Percentiles rank a stretch among this genome's conserved stretches.
Evolutionary conservation across 2,113 vertebrate species (phyloP).

Genomic region (Myrmecobius fasciatus): DNA sequence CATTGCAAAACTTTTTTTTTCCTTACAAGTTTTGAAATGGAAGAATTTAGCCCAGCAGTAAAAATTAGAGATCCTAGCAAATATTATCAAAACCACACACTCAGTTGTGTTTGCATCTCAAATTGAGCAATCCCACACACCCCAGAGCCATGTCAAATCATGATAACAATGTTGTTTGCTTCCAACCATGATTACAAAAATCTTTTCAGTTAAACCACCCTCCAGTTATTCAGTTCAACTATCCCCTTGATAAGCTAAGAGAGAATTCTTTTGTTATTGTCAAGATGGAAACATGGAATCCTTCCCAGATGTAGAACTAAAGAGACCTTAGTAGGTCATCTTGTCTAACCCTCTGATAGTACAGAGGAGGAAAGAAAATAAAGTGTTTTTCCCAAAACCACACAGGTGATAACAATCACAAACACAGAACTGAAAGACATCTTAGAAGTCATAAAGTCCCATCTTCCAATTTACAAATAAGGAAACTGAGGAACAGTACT

Average conservation of each 20-base stretch:
- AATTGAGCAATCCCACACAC: neutral
- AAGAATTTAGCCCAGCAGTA: neutral
- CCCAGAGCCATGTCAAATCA: neutral
- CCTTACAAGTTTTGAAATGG: neutral
- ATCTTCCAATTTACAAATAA: neutral
- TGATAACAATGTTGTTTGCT: slow-evolving; percentile 38
- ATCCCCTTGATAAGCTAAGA: slow-evolving; percentile 28
- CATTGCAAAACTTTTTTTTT: neutral
- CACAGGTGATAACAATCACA: neutral
- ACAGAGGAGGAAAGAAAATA: neutral
- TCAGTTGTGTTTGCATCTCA: neutral
- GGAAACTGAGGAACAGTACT: neutral
- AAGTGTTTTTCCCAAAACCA: neutral
- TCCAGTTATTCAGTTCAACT: neutral
- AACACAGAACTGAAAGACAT: neutral
- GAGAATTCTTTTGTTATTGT: slow-evolving; percentile 8
- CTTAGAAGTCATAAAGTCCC: neutral
- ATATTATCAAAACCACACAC: slow-evolving; percentile 3
- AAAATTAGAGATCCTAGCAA: neutral
- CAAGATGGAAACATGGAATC: neutral
- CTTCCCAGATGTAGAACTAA: neutral
- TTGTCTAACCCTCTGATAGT: neutral
- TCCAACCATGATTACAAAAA: slow-evolving; percentile 49
- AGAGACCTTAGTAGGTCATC: neutral
- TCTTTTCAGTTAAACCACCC: slow-evolving; percentile 65